Base-by-base conservation (phyloP, 1,140 invertebrate species). In the Harlomillsia oculata region DNA sequence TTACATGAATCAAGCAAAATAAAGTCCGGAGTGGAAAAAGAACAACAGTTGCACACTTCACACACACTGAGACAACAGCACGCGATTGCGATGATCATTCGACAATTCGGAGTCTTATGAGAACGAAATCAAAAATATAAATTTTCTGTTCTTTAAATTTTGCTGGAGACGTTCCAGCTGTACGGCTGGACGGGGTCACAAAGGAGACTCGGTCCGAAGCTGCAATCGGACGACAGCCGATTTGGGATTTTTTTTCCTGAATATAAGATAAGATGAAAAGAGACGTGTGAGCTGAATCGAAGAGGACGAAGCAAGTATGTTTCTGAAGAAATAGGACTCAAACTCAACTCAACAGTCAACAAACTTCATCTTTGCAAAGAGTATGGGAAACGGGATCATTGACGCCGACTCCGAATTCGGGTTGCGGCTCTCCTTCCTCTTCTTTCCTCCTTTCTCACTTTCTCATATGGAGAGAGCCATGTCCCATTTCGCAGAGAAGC, bases 391-490 rank as follows among this genome's bases (percentile, higher is more conserved):
- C 28, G 28, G 45, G 45, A 48, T 37, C 43, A 23, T 48, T 37
- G 44, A 57, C 55, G 55, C 55, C 55, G 55, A 59, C 56, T 59
- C 56, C 56, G 50, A 56, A 21, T 14, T 16, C 53, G 23, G 16
- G 34, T 30, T 43, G 25, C 43, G 25, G 41, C 51, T 32, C 13
- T 39, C 39, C 55, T 13, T 25, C n/a, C 21, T 40, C 21, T 20
- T 16, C 30, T 44, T 25, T 18, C 46, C 30, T 14, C 25, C 28
- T 25, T 13, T 30, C 21, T 21, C 20, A 29, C 39, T 13, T 40
- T 23, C 51, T 43, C 21, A 5, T n/a, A 28, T 23, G 14, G 8
- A 32, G 26, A 50, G 32, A 39, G 48, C 30, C 48, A 50, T 50
- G 34, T 50, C 39, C 48, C 30, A 50, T 39, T 30, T 50, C 39